Base-by-base conservation (phyloP, 1,140 invertebrate species). In the Zeugodacus cucurbitae region DNA sequence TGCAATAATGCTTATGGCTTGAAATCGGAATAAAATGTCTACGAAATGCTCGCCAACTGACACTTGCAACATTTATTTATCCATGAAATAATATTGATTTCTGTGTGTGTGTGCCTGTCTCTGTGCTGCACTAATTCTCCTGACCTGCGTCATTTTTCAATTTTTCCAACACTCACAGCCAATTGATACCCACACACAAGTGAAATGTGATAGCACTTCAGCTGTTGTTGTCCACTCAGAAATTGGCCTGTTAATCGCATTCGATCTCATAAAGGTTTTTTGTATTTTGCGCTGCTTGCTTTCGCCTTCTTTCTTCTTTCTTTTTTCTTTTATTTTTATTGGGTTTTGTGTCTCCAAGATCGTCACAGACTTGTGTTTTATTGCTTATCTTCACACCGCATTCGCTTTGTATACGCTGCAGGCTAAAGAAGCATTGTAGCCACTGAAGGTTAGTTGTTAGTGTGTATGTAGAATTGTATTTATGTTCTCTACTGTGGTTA, bases 211-310 rank as follows among this genome's bases (percentile, higher is more conserved):
- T 82, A 54, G 17, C 74, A 44, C 74, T 82, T 82, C 74, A 82
- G 44, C 74, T 82, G 74, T 82, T 82, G 74, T 82, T 82, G 74
- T 82, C 74, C 41, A 82, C 41, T 82, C 41, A 29, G n/a, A 48
- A 54, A 82, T 82, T 54, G 26, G 74, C 74, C 44, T 48, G 74
- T 17, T 82, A 82, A 82, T 54, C 74, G 26, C 44, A 48, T 82
- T 82, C 74, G 29, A 48, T 82, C 44, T 82, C 74, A 22, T 44
- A 78, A 22, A 41, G 29, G 26, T 70, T 34, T 62, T 62, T 34
- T 20, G 1, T 62, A 62, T 62, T 62, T 62, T 62, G 11, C 26
- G 6, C 26, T 29, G 22, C 6, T 62, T 10, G 59, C 59, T 62
- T 29, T 62, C 64, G 29, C 8, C 29, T 70, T 64, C 59, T 34